phyloP scores from a whole-genome alignment of 2,888 invertebrate genomes.

The Nomada flava region DNA sequence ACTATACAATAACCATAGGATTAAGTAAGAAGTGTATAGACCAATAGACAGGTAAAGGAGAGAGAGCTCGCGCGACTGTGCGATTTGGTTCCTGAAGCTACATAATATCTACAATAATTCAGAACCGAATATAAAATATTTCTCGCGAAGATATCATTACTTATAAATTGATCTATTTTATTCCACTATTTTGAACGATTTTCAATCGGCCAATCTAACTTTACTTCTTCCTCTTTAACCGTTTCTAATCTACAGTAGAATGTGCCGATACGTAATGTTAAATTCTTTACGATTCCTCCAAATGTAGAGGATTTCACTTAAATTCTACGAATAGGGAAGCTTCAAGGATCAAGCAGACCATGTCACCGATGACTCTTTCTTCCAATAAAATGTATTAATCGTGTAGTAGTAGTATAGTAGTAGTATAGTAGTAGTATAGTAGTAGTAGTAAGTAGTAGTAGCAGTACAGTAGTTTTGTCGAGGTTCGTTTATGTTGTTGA shows the following conservation, averaged over 20 bases:
- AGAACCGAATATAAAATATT: neutral
- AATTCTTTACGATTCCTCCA: no score
- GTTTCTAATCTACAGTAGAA: no score
- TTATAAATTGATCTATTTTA: no score
- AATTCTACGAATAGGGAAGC: slow-evolving; percentile 6
- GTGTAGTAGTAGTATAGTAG: slow-evolving; percentile 34
- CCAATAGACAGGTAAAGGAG: slow-evolving; percentile 58
- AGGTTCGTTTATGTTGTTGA: slow-evolving; percentile 71
- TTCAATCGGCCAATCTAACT: no score
- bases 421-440: slow-evolving; percentile 24
- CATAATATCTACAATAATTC: neutral
- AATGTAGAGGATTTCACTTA: no score
- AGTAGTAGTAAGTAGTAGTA: slow-evolving; percentile 12
- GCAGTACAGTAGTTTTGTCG: slow-evolving; percentile 47
- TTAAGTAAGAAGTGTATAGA: slow-evolving; percentile 64
- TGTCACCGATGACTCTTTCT: slow-evolving; percentile 65
- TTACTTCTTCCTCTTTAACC: no score
- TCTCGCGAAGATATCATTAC: neutral
- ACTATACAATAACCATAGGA: slow-evolving; percentile 73
- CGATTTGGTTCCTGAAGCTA: slow-evolving; percentile 51
- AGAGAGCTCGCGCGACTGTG: slow-evolving; percentile 62
- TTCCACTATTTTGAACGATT: no score
- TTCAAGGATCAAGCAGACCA: slow-evolving; percentile 57
- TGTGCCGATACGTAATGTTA: no score
- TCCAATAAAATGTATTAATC: slow-evolving; percentile 57